Percentiles rank a stretch among this genome's conserved stretches.
Evolutionary conservation across 2,888 invertebrate species (phyloP).

Genomic region (Lasioglossum calceatum): DNA sequence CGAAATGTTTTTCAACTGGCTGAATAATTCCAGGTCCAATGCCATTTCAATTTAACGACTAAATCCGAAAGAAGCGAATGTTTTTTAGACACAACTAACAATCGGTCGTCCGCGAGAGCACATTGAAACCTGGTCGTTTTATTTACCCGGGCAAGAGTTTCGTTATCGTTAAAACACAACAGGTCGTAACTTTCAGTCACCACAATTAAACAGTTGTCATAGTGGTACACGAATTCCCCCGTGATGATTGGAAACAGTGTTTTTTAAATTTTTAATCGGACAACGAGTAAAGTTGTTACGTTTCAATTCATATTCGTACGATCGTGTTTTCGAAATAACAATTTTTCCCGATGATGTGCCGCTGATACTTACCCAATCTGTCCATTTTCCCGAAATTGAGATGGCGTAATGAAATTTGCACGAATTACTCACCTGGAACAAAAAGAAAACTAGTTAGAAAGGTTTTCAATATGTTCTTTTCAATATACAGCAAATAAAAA

Average conservation of each 20-base stretch:
- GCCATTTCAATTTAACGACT: not conserved
- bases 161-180: constrained; percentile 6
- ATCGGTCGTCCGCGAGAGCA: not conserved
- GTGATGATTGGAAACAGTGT: not conserved
- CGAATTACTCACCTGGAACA: constrained; percentile 67
- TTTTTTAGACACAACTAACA: not conserved
- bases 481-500: not conserved
- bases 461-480: not conserved
- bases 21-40: not conserved
- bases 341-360: not conserved
- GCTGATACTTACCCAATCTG: constrained; percentile 47
- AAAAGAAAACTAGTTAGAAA: constrained; percentile 40
- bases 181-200: not conserved
- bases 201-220: not conserved
- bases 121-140: constrained; percentile 9
- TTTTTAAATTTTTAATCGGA: not conserved
- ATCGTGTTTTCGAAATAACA: not conserved
- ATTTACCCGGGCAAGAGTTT: constrained; percentile 13
- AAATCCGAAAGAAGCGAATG: not conserved
- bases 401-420: not conserved
- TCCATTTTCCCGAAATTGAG: not conserved
- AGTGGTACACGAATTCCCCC: not conserved
- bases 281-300: not conserved
- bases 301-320: not conserved
- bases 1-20: not conserved